A percentile compares a stretch with the other conserved stretches of the same genome.
These are phyloP conservation scores for Tricholaema leucomelas DNA, from an alignment of 2,113 vertebrate genomes.

Conservation along the genomic window DNA sequence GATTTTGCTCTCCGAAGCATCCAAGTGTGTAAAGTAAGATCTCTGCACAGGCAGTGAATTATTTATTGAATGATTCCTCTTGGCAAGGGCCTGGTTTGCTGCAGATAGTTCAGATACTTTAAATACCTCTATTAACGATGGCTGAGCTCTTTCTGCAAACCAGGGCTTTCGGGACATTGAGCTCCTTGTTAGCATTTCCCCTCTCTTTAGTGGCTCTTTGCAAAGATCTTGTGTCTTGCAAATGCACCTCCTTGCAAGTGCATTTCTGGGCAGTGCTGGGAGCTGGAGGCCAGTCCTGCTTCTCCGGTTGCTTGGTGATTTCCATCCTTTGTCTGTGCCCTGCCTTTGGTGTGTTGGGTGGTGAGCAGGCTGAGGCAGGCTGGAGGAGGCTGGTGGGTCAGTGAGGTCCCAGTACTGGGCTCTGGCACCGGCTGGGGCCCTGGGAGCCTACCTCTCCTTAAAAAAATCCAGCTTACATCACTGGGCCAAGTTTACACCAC, in stretches of 20 bases:
- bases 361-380: neutral
- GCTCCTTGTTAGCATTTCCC: constrained; percentile 11
- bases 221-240: constrained; percentile 5
- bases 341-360: neutral
- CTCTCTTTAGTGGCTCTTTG: neutral
- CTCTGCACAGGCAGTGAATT: neutral
- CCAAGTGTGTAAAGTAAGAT: neutral
- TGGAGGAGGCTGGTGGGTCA: neutral
- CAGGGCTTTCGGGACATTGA: neutral
- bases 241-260: neutral
- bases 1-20: neutral
- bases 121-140: constrained; percentile 34
- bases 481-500: neutral
- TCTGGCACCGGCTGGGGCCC: neutral
- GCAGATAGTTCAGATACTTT: constrained; percentile 25
- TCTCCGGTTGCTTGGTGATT: constrained; percentile 16
- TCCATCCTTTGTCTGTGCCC: neutral
- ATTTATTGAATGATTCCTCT: constrained; percentile 23
- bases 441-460: neutral
- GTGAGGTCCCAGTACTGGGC: neutral
- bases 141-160: neutral
- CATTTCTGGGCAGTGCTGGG: neutral
- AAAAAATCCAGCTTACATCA: neutral
- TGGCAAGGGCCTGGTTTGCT: neutral
- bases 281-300: neutral